Evolutionary conservation across 2,113 vertebrate species (phyloP), one percentile per base, ranked within the genome.

Genomic region (Picathartes gymnocephalus): DNA sequence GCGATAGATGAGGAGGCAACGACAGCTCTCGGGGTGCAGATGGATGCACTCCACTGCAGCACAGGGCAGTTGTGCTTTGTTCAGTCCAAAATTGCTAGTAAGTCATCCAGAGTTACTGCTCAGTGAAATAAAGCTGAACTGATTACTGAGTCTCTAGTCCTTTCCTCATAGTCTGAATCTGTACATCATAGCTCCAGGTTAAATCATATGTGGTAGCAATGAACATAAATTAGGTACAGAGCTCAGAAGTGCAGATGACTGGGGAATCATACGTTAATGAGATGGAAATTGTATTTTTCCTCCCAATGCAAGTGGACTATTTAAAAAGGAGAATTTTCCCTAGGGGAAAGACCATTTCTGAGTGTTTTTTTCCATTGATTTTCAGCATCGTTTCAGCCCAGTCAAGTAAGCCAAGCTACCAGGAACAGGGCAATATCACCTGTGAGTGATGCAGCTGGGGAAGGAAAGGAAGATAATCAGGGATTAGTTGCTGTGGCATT

Each of bases 231-330:
- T 71, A 86, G 72, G 45, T 86, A 69, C 37, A 86, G 69, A 79
- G 53, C 44, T 89, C 65, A 87, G n/a, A 78, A 91, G 48, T 81
- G 77, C 57, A 93, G 81, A 72, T 73, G 58, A 81, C 61, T 82
- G 25, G 48, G 45, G 69, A 92, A 86, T 60, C 20, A 3, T 40
- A 37, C 40, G 48, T 37, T 81, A 84, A 86, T 79, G 70, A 92
- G 53, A 82, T 37, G 61, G 85, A 92, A 93, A 89, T 28, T 76
- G 33, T 83, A 62, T 47, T 90, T 91, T 93, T 87, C n/a, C 23
- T 89, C 27, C 48, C 53, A 88, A 92, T 51, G 25, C 16, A 71
- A 86, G 60, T 13, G 33, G 24, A 47, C 69, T 89, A 53, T 91
- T 84, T 93, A 87, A 95, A 92, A n/a, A 78, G 14, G 31, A 88